Evolutionary conservation across 2,888 invertebrate genomes (phyloP).

Genomic region (Apantesis nais): DNA sequence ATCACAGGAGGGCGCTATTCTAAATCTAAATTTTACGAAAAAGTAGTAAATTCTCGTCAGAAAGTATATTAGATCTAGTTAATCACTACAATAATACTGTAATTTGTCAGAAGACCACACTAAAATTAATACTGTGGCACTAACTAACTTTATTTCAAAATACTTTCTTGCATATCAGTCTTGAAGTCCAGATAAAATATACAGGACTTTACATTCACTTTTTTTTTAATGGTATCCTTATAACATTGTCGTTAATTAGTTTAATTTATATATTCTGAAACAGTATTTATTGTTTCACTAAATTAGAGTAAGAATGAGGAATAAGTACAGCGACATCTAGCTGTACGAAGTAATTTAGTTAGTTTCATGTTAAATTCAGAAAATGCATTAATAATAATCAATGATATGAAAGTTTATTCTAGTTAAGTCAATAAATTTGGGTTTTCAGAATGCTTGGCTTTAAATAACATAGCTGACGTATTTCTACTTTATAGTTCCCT

Average conservation of each 20-base stretch:
- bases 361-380: neutral
- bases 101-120: neutral
- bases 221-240: neutral
- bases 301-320: too few relatives aligned
- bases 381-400: neutral
- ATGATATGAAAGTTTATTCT: neutral
- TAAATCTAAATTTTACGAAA: neutral
- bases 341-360: neutral
- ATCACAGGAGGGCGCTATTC: neutral
- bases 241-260: neutral
- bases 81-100: neutral
- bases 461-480: neutral
- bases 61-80: neutral
- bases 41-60: neutral
- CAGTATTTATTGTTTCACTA: too few relatives aligned
- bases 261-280: neutral
- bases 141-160: neutral
- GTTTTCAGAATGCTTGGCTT: too few relatives aligned
- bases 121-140: neutral
- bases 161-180: neutral
- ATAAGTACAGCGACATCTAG: slow-evolving; percentile 11
- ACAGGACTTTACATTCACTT: too few relatives aligned
- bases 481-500: neutral
- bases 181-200: neutral
- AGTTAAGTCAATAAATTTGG: neutral